These are phyloP conservation scores for Tricholaema leucomelas DNA, from an alignment of 2,113 vertebrate species.

Conservation along the genomic window DNA sequence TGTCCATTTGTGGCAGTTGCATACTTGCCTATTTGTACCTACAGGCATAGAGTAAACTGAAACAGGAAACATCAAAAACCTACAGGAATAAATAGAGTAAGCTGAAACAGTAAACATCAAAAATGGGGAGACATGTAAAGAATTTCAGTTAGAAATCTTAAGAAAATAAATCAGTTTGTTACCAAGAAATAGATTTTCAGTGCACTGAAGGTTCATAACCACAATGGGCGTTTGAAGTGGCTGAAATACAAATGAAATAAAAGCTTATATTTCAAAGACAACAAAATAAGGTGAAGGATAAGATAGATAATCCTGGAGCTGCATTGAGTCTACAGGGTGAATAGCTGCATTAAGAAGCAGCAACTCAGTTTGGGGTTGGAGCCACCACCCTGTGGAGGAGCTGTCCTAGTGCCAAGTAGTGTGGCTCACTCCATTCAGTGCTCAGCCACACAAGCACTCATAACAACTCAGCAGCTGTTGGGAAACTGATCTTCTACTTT, in stretches of 20 bases:
- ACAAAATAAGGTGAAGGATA: not conserved
- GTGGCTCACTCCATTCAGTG: rapidly evolving
- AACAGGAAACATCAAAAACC: constrained; percentile 35
- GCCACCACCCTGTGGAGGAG: not conserved
- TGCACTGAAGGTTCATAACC: constrained; percentile 37
- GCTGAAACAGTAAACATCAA: constrained; percentile 42
- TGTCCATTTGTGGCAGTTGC: not conserved
- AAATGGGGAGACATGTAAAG: not conserved
- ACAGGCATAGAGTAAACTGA: constrained; percentile 54
- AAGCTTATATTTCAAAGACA: not conserved
- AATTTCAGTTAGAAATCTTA: constrained; percentile 48
- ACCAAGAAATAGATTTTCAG: constrained; percentile 50
- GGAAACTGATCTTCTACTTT: not conserved
- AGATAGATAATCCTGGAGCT: not conserved
- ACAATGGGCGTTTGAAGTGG: not conserved
- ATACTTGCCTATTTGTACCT: constrained; percentile 44
- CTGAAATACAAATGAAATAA: constrained; percentile 36
- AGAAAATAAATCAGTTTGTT: constrained; percentile 38
- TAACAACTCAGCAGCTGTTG: rapidly evolving
- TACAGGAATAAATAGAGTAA: too few relatives aligned
- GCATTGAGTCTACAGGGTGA: not conserved
- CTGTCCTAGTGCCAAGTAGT: not conserved
- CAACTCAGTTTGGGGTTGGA: not conserved
- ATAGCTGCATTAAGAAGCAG: not conserved
- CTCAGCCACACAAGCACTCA: rapidly evolving